phyloP scores from a whole-genome alignment of 2,888 invertebrate species.

The Eulithis prunata region DNA sequence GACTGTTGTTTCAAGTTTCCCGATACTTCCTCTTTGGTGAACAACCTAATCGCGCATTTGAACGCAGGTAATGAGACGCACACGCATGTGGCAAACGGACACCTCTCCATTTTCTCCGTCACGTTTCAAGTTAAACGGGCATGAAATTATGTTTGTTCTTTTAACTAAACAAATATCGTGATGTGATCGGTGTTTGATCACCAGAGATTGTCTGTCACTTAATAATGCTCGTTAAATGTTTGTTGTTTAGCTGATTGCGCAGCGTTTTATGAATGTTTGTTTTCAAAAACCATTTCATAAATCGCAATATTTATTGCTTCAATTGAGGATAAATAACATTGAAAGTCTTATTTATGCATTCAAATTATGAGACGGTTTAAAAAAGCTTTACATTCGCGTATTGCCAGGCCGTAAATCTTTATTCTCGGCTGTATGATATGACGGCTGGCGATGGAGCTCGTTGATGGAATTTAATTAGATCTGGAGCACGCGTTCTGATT shows the following conservation, averaged over 20 bases:
- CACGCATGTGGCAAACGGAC: constrained; percentile 57
- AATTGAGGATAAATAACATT: constrained; percentile 34
- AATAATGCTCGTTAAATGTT: constrained; percentile 35
- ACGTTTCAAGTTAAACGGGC: constrained; percentile 51
- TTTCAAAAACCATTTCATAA: constrained; percentile 31
- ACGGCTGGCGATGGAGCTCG: constrained; percentile 49
- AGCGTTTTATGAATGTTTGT: constrained; percentile 30
- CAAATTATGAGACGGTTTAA: constrained; percentile 37
- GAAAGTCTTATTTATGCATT: constrained; percentile 39
- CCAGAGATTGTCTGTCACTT: constrained; percentile 33
- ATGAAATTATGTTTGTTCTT: constrained; percentile 61
- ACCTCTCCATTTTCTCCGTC: constrained; percentile 57
- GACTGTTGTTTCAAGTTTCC: constrained; percentile 41
- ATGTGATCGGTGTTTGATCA: constrained; percentile 43
- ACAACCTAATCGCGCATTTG: constrained; percentile 52
- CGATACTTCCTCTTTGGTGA: constrained; percentile 38
- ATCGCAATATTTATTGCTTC: constrained; percentile 33
- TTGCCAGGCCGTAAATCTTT: constrained; percentile 45
- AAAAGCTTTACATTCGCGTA: constrained; percentile 36
- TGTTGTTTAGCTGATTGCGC: constrained; percentile 33
- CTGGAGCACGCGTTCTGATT: constrained; percentile 52
- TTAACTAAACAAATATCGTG: constrained; percentile 55
- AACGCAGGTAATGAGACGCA: constrained; percentile 59
- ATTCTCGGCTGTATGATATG: constrained; percentile 48
- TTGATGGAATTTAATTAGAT: constrained; percentile 62